Conservation (phyloP, 2,113 vertebrate genomes). For the Limanda limanda region DNA sequence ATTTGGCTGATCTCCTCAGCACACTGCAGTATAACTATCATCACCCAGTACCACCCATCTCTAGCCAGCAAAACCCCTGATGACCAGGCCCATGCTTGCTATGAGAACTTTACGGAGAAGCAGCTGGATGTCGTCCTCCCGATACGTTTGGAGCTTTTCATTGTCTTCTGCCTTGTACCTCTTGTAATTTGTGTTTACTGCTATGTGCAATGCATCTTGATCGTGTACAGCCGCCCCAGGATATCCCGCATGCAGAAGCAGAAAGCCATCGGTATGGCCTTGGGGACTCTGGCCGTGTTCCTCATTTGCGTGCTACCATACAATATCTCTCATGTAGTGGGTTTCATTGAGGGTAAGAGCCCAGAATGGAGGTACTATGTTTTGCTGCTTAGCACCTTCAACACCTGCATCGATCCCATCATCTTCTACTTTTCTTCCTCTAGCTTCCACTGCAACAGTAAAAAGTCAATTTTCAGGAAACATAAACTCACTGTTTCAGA, state of each 20-base stretch:
- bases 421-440: slow-evolving; percentile 79
- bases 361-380: slow-evolving; percentile 78
- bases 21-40: slow-evolving; percentile 81
- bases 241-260: slow-evolving; percentile 71
- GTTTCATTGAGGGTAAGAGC: slow-evolving; percentile 70
- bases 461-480: slow-evolving; percentile 52
- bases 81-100: slow-evolving; percentile 64
- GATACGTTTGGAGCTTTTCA: slow-evolving; percentile 78
- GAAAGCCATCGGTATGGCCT: slow-evolving; percentile 80
- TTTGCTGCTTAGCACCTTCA: slow-evolving; percentile 81
- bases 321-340: slow-evolving; percentile 82
- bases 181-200: slow-evolving; percentile 77
- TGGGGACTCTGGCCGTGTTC: slow-evolving; percentile 82
- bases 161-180: slow-evolving; percentile 80
- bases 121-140: slow-evolving; percentile 81
- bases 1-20: slow-evolving; percentile 80
- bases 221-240: slow-evolving; percentile 63
- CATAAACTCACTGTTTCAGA: background rate
- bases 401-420: slow-evolving; percentile 85
- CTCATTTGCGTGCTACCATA: slow-evolving; percentile 84
- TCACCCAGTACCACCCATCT: slow-evolving; percentile 55
- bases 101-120: slow-evolving; percentile 70
- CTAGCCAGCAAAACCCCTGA: background rate
- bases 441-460: slow-evolving; percentile 50
- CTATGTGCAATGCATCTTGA: slow-evolving; percentile 71